Percentiles rank a stretch among this genome's conserved stretches.
Evolutionary conservation across 2,888 invertebrate genomes (phyloP).

Genomic region (Neoaliturus tenellus): DNA sequence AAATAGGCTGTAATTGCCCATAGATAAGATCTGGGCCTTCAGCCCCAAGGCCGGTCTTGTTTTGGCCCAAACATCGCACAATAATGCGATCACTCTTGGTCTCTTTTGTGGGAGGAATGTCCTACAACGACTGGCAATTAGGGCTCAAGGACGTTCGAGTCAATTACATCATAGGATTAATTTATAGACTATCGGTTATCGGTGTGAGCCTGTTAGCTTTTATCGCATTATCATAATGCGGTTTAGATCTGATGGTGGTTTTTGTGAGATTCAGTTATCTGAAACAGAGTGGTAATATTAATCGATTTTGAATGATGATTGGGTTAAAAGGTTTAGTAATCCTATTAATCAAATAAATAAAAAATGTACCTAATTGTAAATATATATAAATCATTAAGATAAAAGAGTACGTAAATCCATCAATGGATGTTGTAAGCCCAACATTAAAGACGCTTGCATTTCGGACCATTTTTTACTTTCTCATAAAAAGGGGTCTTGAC

Average conservation of each 20-base stretch:
- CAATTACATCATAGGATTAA: neutral
- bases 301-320: too few species aligned
- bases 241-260: neutral
- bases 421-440: too few species aligned
- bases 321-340: too few species aligned
- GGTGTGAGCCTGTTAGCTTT: neutral
- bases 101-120: neutral
- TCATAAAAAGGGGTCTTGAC: too few species aligned
- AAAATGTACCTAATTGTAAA: too few species aligned
- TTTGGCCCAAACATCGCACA: neutral
- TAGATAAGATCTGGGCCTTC: neutral
- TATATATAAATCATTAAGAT: too few species aligned
- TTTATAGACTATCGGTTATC: neutral
- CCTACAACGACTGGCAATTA: slow-evolving; percentile 1
- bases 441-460: too few species aligned
- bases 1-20: slow-evolving; percentile 1
- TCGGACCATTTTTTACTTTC: too few species aligned
- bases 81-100: neutral
- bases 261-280: too few species aligned
- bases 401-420: too few species aligned
- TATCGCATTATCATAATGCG: slow-evolving; percentile 3
- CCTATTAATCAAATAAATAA: too few species aligned
- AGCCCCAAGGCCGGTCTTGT: neutral
- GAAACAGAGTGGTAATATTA: too few species aligned
- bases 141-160: neutral